phyloP scores from a whole-genome alignment of 2,113 vertebrate genomes.

The Dermatemys mawii region DNA sequence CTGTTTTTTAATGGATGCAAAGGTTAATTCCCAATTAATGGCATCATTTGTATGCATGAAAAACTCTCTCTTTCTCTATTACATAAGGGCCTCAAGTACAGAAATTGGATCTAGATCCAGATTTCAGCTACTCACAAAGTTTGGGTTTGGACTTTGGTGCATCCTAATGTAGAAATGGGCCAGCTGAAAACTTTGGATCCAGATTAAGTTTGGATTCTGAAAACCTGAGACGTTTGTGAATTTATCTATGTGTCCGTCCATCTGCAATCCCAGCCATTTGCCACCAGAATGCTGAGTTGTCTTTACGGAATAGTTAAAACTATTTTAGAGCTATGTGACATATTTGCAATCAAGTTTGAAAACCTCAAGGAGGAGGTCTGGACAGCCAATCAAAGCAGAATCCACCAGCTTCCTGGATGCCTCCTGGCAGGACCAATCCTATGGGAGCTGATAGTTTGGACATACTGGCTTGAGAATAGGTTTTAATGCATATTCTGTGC shows the following conservation, averaged over 20 bases:
- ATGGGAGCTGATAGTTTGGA: fast-evolving
- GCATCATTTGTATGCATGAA: background rate
- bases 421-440: background rate
- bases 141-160: background rate
- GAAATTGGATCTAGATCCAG: background rate
- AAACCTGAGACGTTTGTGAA: background rate
- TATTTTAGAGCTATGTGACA: conserved; percentile 22
- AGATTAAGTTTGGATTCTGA: conserved; percentile 29
- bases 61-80: background rate
- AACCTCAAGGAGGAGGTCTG: background rate
- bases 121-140: background rate
- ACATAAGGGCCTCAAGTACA: background rate
- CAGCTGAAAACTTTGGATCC: background rate
- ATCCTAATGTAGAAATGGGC: background rate
- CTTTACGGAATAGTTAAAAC: background rate
- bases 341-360: background rate
- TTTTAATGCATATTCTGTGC: background rate
- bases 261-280: conserved; percentile 7
- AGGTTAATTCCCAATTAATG: background rate
- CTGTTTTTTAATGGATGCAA: background rate
- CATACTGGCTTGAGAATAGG: background rate
- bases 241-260: background rate
- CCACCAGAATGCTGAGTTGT: background rate
- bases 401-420: background rate
- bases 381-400: background rate